Base-by-base conservation (phyloP, 2,888 invertebrate genomes). In the Blastobasis lacticolella region DNA sequence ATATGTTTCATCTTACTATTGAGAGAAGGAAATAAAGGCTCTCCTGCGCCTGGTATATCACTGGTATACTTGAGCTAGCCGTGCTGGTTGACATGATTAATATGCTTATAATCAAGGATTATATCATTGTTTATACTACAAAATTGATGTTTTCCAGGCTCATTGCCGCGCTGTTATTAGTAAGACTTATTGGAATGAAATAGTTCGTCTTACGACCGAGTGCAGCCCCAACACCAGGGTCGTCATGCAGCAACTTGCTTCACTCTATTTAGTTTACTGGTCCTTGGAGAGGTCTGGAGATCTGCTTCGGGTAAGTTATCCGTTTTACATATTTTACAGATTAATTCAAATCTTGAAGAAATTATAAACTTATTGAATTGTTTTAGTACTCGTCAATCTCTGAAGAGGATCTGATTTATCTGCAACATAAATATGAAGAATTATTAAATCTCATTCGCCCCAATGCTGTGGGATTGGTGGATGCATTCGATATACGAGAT, bases 391-490 rank as follows among this genome's bases (percentile, higher is more conserved):
- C 93, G 0, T 90, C 81, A 6, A 70, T 87, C 57, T 75, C 78
- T 5, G 89, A 85, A 54, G 70, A 69, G 10, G 83, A 90, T 55
- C 68, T 91, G 4, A 71, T 75, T 4, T 66, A 78, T 0, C 60
- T 95, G 36, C 93, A 94, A 67, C 70, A 78, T 36, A 91, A 91
- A 67, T 83, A 95, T 53, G 93, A 94, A 65, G 88, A 90, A 52
- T 78, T 93, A 36, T 82, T 97, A 50, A 78, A 85, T 0, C 79
- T 88, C n/a, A 88, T 98, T 44, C 90, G 97, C 57, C 95, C 95
- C 0, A 94, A 97, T 73, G 96, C 95, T 0, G 94, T 98, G 0
- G 93, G 94, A 0, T 87, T 98, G 10, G 97, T 97, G 0, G 98
- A 98, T 78, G 92, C 95, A 4, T 98, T 97, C 67, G 97, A 97